Evolutionary conservation across 2,888 invertebrate species (phyloP).

Genomic region (Furcula furcula): DNA sequence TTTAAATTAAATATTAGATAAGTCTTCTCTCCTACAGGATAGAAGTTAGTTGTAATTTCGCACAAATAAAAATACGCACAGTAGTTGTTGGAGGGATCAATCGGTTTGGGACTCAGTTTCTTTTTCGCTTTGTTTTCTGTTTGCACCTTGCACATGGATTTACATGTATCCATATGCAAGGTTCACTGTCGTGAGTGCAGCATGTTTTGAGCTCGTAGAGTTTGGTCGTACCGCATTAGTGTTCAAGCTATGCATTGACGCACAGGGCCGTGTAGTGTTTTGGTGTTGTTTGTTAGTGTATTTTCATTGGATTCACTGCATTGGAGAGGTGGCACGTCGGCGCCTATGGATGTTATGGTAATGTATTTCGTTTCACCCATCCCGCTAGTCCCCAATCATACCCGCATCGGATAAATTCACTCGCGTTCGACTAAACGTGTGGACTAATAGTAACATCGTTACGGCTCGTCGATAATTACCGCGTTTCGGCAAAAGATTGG

Average conservation of each 20-base stretch:
- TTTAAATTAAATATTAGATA: conserved; percentile 33
- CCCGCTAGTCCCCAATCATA: conserved; percentile 68
- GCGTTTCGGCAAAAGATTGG: conserved; percentile 72
- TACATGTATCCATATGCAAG: conserved; percentile 67
- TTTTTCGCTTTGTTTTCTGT: conserved; percentile 52
- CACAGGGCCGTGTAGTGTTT: conserved; percentile 77
- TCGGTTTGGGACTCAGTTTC: conserved; percentile 72
- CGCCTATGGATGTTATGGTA: conserved; percentile 76
- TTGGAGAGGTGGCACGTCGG: conserved; percentile 79
- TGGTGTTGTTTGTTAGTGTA: conserved; percentile 76
- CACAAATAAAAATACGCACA: conserved; percentile 76
- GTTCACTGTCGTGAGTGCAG: conserved; percentile 70
- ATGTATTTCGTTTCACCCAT: conserved; percentile 69
- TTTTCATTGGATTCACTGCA: conserved; percentile 74
- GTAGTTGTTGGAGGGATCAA: conserved; percentile 77
- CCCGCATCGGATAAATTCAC: conserved; percentile 53
- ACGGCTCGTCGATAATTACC: conserved; percentile 47
- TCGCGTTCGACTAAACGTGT: conserved; percentile 66
- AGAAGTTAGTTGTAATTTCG: conserved; percentile 61
- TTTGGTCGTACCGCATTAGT: conserved; percentile 78
- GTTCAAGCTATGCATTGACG: conserved; percentile 75
- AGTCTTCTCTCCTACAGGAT: conserved; percentile 61
- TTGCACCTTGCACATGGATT: conserved; percentile 75
- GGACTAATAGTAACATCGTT: conserved; percentile 67
- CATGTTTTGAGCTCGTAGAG: conserved; percentile 79